Evolutionary conservation across 2,888 invertebrate genomes (phyloP), one percentile per base, ranked within the genome.

Genomic region (Serrognathus titanus): DNA sequence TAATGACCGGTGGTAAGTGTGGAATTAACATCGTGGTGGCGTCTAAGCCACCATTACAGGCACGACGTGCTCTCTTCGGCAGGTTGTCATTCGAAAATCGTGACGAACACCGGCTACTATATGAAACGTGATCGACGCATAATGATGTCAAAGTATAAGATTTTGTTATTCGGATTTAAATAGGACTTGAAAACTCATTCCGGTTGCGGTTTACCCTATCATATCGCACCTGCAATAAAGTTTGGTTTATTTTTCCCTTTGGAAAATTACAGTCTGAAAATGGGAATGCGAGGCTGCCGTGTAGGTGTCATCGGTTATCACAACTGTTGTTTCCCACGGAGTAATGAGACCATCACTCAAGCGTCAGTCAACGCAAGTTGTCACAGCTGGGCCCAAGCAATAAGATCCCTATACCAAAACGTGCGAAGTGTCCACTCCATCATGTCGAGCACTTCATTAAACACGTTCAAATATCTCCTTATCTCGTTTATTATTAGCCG

Each of bases 31-130:
- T 69, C 66, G 66, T 62, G 63, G 65, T 20, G 10, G 46, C 49
- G 24, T 40, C 51, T 35, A 41, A 54, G 49, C 54, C 48, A 54
- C 49, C 39, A 45, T 43, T 54, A 48, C 38, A 54, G 61, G 59
- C 57, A 55, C 55, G 50, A 63, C 60, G 62, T 59, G 61, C 61
- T 57, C 61, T 57, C 59, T 60, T 56, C 59, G 55, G 59, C 65
- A 61, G 63, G 63, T 68, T 69, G 69, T 69, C 69, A 69, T 69
- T 69, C 62, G 72, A 68, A 69, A 69, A 71, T 74, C 75, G 75
- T 75, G 75, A 74, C 73, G 71, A 70, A 74, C 72, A 73, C 71
- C 68, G 72, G 76, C 75, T 76, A 75, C 75, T 71, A 75, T 76
- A 73, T 68, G 70, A 74, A 76, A 75, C 76, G 75, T 76, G 76